phyloP scores from a whole-genome alignment of 2,797 vertebrate genomes.

The Malacoctenus gilli region DNA sequence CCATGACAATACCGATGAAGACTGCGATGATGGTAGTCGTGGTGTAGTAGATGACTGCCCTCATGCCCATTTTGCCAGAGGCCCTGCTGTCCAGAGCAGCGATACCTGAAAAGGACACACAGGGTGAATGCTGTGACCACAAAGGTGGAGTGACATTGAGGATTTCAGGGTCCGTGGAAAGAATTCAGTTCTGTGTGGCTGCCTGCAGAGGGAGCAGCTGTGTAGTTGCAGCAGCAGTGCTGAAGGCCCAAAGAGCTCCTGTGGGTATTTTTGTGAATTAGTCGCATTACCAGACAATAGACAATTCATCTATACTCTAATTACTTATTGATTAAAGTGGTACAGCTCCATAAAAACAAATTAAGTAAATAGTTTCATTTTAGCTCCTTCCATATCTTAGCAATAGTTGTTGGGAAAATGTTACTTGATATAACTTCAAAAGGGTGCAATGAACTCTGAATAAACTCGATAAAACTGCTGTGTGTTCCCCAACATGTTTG shows the following conservation, averaged over 20 bases:
- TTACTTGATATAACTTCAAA: not conserved
- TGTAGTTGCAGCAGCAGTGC: too few species aligned
- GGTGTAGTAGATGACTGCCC: conserved; percentile 95
- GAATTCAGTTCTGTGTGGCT: too few species aligned
- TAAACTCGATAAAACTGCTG: not conserved
- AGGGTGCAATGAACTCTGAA: not conserved
- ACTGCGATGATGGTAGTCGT: conserved; percentile 96
- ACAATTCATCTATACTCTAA: not conserved
- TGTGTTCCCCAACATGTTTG: too few species aligned
- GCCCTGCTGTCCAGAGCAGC: conserved; percentile 94
- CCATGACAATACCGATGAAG: conserved; percentile 95
- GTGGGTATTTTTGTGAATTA: not conserved
- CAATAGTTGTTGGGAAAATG: too few species aligned
- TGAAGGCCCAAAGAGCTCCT: not conserved
- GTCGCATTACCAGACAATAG: not conserved
- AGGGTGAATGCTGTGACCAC: too few species aligned
- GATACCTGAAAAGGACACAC: conserved; percentile 86
- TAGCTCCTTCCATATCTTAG: too few species aligned
- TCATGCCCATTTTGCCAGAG: conserved; percentile 95
- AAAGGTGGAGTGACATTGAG: too few species aligned
- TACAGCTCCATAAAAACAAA: not conserved
- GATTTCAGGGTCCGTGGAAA: too few species aligned
- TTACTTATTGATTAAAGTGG: not conserved
- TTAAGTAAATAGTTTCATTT: too few species aligned
- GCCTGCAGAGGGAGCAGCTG: conserved; percentile 33